Percentiles rank a stretch among this genome's conserved stretches.
Conservation (phyloP, 2,113 vertebrate species). For the Plotosus lineatus region DNA sequence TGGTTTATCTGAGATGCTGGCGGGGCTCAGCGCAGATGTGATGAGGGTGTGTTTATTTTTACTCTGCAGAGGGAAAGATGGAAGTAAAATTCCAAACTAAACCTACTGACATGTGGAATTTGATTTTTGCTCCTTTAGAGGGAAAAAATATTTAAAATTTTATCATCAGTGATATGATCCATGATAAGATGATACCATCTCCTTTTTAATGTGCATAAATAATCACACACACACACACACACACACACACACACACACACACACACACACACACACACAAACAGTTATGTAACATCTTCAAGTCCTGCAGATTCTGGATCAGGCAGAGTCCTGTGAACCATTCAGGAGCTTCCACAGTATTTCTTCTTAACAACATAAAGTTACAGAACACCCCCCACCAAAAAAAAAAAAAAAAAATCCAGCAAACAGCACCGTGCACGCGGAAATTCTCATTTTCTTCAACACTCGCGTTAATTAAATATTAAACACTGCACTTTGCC, state of each 20-base stretch:
- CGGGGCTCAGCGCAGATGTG: background rate
- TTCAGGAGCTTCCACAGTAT: too few relatives aligned
- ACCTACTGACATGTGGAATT: background rate
- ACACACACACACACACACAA: background rate
- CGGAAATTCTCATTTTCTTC: too few relatives aligned
- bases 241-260: background rate
- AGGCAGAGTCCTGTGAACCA: too few relatives aligned
- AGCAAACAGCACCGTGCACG: too few relatives aligned
- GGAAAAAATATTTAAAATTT: background rate
- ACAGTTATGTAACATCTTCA: background rate
- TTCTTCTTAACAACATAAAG: too few relatives aligned
- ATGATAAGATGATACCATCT: too few relatives aligned
- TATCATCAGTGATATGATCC: background rate
- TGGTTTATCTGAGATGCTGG: background rate
- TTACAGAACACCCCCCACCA: too few relatives aligned
- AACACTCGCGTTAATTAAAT: too few relatives aligned
- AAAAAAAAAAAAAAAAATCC: too few relatives aligned
- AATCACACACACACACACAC: background rate
- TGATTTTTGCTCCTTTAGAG: background rate
- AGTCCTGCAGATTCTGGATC: too few relatives aligned
- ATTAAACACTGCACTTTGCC: too few relatives aligned
- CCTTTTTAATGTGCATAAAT: background rate
- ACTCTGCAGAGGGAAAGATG: constrained; percentile 6
- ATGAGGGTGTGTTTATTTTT: background rate
- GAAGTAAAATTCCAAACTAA: background rate